Percentiles rank a stretch among this genome's conserved stretches.
These are phyloP conservation scores for Meganola albula DNA, from an alignment of 2,888 invertebrate species.

Conservation along the genomic window DNA sequence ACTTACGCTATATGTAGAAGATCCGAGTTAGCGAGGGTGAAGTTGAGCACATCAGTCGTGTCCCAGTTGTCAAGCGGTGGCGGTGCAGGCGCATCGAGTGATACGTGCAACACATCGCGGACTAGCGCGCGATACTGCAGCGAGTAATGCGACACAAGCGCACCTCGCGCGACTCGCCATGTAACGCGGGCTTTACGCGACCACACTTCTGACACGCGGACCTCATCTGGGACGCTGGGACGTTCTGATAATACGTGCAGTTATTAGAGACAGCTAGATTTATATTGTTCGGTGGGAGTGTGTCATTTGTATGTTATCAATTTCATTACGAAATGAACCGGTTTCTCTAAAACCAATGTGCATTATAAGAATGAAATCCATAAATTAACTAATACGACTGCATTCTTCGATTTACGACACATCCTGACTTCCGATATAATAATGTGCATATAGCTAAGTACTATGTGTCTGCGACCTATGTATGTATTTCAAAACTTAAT, in stretches of 20 bases:
- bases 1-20: slow-evolving; percentile 69
- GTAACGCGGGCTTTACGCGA: slow-evolving; percentile 63
- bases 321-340: too few relatives aligned
- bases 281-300: too few relatives aligned
- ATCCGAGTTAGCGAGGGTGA: slow-evolving; percentile 64
- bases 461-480: too few relatives aligned
- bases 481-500: too few relatives aligned
- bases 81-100: slow-evolving; percentile 57
- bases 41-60: slow-evolving; percentile 57
- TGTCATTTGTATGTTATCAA: too few relatives aligned
- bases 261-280: too few relatives aligned
- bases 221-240: slow-evolving; percentile 65
- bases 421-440: too few relatives aligned
- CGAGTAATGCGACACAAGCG: slow-evolving; percentile 64
- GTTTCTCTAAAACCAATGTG: too few relatives aligned
- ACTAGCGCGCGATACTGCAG: slow-evolving; percentile 60
- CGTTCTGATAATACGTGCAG: slow-evolving; percentile 43
- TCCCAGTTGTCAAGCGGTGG: slow-evolving; percentile 63
- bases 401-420: too few relatives aligned
- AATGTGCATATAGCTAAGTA: too few relatives aligned
- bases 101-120: slow-evolving; percentile 48
- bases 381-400: too few relatives aligned
- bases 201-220: slow-evolving; percentile 69
- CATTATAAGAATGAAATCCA: too few relatives aligned
- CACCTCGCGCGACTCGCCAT: slow-evolving; percentile 61